Base-by-base conservation (phyloP, 2,888 invertebrate genomes). In the Drosophila basisetae region DNA sequence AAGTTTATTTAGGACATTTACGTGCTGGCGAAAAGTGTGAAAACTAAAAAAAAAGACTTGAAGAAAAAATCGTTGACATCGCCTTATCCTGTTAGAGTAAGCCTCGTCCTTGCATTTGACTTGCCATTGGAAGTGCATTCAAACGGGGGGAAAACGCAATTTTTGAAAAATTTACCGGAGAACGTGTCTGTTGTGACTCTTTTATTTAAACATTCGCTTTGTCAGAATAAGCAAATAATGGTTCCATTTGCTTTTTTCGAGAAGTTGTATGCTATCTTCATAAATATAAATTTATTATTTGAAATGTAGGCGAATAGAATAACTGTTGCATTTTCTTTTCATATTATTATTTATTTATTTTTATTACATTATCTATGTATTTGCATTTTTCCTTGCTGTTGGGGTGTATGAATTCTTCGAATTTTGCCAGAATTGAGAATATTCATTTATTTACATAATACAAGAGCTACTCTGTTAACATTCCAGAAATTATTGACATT, bases 111-210 rank as follows among this genome's bases (percentile, higher is more conserved):
- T 49, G 59, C 52, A 50, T 76, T 64, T 76, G 78, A 76, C 69
- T 63, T 71, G 71, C 62, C 78, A 71, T 49, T 73, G 64, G 56
- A 64, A 67, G 59, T 76, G 76, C 62, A 49, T 37, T 39, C 52
- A 13, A 74, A 79, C 66, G 76, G 71, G 74, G 78, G 74, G 74
- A 72, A 71, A 65, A 81, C 73, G 53, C 61, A 74, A 58, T 69
- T 78, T 68, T 50, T 16, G 5, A 25, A 53, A 53, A 60, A 83
- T 72, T 75, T 80, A 84, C 82, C 75, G 78, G 75, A 65, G 78
- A 65, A 78, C 75, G 78, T 75, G 81, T 60, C 75, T 47, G 4
- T 16, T 47, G 47, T 47, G 25, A 16, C 25, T 25, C 16, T 4
- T 11, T 2, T 6, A 22, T 22, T 22, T 22, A 13, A 47, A 2